These are phyloP conservation scores for Callopanchax toddi DNA, from an alignment of 2,113 vertebrate genomes.

Conservation along the genomic window DNA sequence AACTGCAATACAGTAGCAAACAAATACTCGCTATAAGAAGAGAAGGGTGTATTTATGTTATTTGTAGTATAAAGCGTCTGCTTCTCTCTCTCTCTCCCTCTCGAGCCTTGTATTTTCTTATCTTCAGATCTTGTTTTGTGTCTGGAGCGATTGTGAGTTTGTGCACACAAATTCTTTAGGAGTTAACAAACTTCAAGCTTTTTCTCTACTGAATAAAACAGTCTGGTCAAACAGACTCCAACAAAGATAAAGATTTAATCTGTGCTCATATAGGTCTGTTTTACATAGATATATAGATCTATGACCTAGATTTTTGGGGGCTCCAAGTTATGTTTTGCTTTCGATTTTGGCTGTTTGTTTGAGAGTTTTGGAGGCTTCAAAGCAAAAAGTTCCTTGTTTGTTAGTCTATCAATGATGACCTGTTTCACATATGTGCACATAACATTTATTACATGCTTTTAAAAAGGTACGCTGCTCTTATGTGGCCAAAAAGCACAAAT, in stretches of 20 bases:
- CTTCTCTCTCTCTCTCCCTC: too few relatives aligned
- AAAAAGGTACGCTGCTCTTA: background rate
- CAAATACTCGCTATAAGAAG: background rate
- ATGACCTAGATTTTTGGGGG: background rate
- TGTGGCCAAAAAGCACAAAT: background rate
- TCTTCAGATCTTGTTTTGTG: background rate
- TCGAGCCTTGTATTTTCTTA: background rate
- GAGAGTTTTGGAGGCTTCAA: background rate
- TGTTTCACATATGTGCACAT: background rate
- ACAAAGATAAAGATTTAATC: background rate
- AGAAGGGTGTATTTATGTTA: background rate
- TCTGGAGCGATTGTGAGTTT: background rate
- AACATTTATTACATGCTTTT: background rate
- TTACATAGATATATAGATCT: background rate
- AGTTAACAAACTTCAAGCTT: background rate
- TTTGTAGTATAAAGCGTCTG: background rate
- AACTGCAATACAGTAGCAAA: background rate
- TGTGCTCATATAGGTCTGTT: background rate
- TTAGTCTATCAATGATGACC: background rate
- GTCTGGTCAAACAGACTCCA: background rate
- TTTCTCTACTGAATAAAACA: background rate
- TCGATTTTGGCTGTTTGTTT: background rate
- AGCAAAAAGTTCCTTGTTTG: background rate
- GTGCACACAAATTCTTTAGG: background rate
- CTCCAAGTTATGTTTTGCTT: conserved; percentile 3